Evolutionary conservation across 2,797 vertebrate genomes (phyloP), one percentile per base, ranked within the genome.

Genomic region (Myotis daubentonii): DNA sequence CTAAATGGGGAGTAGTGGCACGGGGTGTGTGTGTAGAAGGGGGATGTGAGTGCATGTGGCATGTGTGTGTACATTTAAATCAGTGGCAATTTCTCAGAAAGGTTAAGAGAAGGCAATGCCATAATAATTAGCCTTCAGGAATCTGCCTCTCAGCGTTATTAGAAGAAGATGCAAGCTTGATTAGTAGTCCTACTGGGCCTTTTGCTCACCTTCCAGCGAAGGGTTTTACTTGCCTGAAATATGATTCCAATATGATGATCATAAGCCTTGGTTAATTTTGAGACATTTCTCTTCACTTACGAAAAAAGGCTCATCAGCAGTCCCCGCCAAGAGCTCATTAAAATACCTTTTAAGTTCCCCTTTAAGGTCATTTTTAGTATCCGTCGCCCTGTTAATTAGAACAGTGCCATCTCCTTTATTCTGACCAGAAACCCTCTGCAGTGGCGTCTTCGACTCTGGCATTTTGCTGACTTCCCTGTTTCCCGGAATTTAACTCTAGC

Each of bases 211-310:
- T 97, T 97, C 80, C 8, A 57, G 95, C 66, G 74, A 95, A 96
- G 74, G 30, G 38, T 96, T 97, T 97, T 97, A 97, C 96, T 97
- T 97, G 87, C 60, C 85, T 96, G 95, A 97, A 97, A 97, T 97
- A 97, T 96, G 92, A 96, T 90, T 96, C 81, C 93, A 95, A 82
- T 94, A 90, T 95, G 95, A 95, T 95, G 93, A 97, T 97, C 93
- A 96, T 93, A 95, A 95, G 93, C 93, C 93, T 91, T 94, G 92
- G 95, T 95, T 97, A 97, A 97, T 97, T 97, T 97, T 94, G 89
- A 97, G 96, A 95, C 90, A 94, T 96, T 97, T 97, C 89, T 90
- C 49, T 93, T 96, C 87, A 83, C 93, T 96, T 96, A 92, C 76
- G 80, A 96, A 95, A 97, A 97, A 96, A 87, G 89, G 30, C 79